Conservation (phyloP, 1,140 invertebrate genomes). For the Drosophila pseudoananassae region DNA sequence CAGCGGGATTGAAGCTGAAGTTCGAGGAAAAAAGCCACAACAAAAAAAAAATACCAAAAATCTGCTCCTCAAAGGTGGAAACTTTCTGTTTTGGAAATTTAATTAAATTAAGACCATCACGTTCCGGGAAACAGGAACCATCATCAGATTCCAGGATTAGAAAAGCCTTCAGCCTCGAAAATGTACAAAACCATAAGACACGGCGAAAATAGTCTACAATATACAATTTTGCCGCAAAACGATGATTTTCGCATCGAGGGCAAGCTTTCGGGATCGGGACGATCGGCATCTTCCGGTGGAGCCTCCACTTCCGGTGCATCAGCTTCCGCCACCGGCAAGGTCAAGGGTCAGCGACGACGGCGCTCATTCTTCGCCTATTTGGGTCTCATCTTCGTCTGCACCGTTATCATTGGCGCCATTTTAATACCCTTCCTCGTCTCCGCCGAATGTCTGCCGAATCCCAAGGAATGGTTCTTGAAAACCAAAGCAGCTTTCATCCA, state of each 20-base stretch:
- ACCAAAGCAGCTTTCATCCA: conserved; percentile 73
- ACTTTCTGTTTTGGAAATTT: background rate
- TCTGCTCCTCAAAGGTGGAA: background rate
- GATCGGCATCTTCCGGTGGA: conserved; percentile 11
- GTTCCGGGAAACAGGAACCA: background rate
- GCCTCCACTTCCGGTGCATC: conserved; percentile 33
- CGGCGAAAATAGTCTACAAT: conserved; percentile 89
- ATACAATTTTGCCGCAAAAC: conserved; percentile 89
- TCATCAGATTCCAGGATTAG: background rate
- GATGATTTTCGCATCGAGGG: conserved; percentile 88
- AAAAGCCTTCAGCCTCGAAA: conserved; percentile 42
- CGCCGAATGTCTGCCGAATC: conserved; percentile 77
- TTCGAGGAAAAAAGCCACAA: background rate
- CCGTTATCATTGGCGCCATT: conserved; percentile 79
- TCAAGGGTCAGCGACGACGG: conserved; percentile 54
- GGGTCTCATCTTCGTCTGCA: conserved; percentile 79
- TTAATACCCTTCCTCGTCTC: conserved; percentile 80
- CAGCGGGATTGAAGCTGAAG: conserved; percentile 1
- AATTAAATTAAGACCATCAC: conserved; percentile 1
- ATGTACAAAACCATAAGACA: conserved; percentile 91
- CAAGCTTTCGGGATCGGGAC: conserved; percentile 80
- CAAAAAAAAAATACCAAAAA: background rate
- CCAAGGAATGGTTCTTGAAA: conserved; percentile 84
- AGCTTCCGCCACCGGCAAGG: conserved; percentile 15
- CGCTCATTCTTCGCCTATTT: conserved; percentile 81